phyloP scores from a whole-genome alignment of 2,888 invertebrate species.

The Augiades crinisus region DNA sequence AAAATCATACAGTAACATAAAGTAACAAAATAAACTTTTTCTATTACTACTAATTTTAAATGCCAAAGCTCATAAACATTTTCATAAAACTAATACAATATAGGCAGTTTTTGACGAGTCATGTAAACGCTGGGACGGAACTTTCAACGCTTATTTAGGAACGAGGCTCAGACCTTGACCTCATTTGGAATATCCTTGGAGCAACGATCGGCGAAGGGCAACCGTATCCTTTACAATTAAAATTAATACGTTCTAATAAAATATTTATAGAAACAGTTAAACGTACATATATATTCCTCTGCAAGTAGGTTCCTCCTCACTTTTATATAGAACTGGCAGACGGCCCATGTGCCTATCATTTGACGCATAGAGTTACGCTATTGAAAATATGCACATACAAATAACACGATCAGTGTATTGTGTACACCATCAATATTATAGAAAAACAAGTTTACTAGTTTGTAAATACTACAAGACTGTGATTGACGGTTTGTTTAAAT shows the following conservation, averaged over 20 bases:
- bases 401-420: not conserved
- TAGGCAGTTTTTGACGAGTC: too few relatives aligned
- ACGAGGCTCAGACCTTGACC: constrained; percentile 20
- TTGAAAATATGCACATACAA: constrained; percentile 12
- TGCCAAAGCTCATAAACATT: too few relatives aligned
- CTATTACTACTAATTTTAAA: too few relatives aligned
- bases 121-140: too few relatives aligned
- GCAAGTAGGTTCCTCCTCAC: not conserved
- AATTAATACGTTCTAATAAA: not conserved
- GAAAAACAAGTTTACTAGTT: not conserved
- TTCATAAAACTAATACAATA: too few relatives aligned
- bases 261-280: too few relatives aligned
- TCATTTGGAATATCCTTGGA: constrained; percentile 17
- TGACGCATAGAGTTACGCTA: constrained; percentile 10
- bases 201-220: constrained; percentile 1
- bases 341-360: constrained; percentile 19
- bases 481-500: too few relatives aligned
- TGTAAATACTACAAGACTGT: not conserved
- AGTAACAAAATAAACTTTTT: too few relatives aligned
- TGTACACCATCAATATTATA: not conserved
- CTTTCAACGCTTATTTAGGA: too few relatives aligned
- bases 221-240: not conserved
- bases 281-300: too few relatives aligned
- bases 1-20: too few relatives aligned
- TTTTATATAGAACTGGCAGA: constrained; percentile 20